Conservation (phyloP, 2,797 vertebrate genomes). For the Micropoecilia bifurca region DNA sequence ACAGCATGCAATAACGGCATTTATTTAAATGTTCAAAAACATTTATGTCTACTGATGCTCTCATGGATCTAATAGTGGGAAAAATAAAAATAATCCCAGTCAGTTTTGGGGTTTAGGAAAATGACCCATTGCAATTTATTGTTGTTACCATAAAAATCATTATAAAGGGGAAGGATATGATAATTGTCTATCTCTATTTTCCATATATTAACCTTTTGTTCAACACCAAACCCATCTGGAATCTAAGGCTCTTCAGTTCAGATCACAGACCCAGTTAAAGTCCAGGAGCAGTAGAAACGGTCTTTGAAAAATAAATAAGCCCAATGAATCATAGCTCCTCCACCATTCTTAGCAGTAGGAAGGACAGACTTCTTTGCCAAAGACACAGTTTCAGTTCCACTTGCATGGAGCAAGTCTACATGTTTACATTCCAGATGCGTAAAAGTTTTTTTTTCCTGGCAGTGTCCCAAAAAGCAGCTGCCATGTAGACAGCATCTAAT, state of each 20-base stretch:
- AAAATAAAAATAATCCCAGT: not conserved
- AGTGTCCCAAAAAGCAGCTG: not conserved
- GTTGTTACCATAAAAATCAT: not conserved
- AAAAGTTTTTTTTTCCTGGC: not conserved
- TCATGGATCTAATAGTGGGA: not conserved
- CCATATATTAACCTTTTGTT: not conserved
- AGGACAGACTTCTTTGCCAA: not conserved
- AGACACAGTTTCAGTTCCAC: not conserved
- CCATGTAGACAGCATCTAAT: not conserved
- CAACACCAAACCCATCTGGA: not conserved
- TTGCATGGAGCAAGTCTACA: not conserved
- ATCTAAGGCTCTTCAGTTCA: too few species aligned
- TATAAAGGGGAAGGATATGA: not conserved
- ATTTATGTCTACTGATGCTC: not conserved
- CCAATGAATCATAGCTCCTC: not conserved
- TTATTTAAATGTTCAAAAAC: not conserved
- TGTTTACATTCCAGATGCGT: not conserved
- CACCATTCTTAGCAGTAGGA: not conserved
- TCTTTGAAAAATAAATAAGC: not conserved
- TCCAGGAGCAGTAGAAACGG: too few species aligned
- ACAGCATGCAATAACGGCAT: not conserved
- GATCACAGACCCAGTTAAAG: too few species aligned
- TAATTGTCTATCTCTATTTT: not conserved
- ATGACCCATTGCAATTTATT: not conserved
- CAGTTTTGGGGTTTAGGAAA: not conserved